These are phyloP conservation scores for Agapostemon virescens DNA, from an alignment of 2,888 invertebrate species.

Conservation along the genomic window DNA sequence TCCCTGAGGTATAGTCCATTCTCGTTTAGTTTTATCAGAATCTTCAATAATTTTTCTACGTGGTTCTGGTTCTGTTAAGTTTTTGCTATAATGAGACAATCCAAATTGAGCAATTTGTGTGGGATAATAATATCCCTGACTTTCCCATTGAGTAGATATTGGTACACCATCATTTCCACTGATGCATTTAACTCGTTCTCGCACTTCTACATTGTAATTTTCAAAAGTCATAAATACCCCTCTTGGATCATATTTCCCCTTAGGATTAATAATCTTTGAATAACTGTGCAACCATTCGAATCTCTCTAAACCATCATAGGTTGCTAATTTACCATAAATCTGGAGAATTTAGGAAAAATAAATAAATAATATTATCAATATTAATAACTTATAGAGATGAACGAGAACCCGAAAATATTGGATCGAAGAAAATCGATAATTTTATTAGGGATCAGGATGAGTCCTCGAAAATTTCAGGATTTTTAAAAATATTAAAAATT, in stretches of 20 bases:
- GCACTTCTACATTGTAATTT: conserved; percentile 97
- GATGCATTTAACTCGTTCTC: conserved; percentile 97
- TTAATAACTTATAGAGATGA: background rate
- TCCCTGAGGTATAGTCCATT: conserved; percentile 89
- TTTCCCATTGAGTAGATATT: conserved; percentile 98
- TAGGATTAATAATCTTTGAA: conserved; percentile 93
- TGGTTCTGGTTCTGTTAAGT: conserved; percentile 92
- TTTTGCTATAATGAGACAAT: conserved; percentile 97
- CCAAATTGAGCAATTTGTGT: conserved; percentile 99
- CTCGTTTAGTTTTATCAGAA: conserved; percentile 85
- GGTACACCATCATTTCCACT: conserved; percentile 97
- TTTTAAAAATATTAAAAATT: no score
- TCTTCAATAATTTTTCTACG: conserved; percentile 88
- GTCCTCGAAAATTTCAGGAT: no score
- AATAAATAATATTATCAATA: background rate
- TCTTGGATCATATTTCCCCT: conserved; percentile 92
- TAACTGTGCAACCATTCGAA: conserved; percentile 98
- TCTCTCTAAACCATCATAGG: conserved; percentile 87
- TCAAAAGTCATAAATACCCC: conserved; percentile 98
- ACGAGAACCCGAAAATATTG: no score
- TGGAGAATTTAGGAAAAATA: conserved; percentile 72
- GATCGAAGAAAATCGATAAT: no score
- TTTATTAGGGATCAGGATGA: no score
- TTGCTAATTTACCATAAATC: conserved; percentile 92
- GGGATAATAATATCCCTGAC: conserved; percentile 97